These are phyloP conservation scores for Dasypogon diadema DNA, from an alignment of 2,888 invertebrate species.

Conservation along the genomic window DNA sequence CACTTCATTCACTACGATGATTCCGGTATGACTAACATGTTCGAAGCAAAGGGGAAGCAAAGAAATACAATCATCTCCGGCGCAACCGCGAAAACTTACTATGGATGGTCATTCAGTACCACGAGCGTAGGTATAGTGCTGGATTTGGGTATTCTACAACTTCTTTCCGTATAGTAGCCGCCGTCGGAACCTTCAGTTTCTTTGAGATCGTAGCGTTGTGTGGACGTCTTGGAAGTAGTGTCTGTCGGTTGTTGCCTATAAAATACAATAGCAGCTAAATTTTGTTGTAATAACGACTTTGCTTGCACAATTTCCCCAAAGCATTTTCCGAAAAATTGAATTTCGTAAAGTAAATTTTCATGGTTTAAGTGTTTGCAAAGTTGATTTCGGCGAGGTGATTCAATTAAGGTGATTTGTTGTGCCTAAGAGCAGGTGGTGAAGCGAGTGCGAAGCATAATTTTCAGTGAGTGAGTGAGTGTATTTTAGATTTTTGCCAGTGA, in stretches of 20 bases:
- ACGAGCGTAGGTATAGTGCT: conserved; percentile 2
- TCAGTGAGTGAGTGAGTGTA: too few relatives aligned
- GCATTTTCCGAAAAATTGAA: conserved; percentile 41
- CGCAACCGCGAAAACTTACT: conserved; percentile 37
- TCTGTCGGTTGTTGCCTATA: neutral
- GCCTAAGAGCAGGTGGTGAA: conserved; percentile 39
- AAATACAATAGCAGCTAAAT: conserved; percentile 4
- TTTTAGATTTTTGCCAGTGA: neutral
- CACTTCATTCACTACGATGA: too few relatives aligned
- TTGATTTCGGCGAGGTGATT: conserved; percentile 35
- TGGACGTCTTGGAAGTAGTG: conserved; percentile 25
- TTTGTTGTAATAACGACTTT: conserved; percentile 17
- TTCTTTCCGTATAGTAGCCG: conserved; percentile 36
- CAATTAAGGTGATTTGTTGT: conserved; percentile 48
- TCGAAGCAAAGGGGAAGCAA: conserved; percentile 9
- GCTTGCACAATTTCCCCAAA: neutral
- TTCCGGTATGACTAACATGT: conserved; percentile 3
- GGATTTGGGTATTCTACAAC: conserved; percentile 23
- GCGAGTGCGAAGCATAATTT: neutral
- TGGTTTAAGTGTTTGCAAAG: conserved; percentile 21
- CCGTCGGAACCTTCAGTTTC: conserved; percentile 26
- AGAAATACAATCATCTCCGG: neutral
- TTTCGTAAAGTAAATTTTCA: conserved; percentile 20
- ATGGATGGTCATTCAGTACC: conserved; percentile 38
- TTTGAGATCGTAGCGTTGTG: conserved; percentile 39